Evolutionary conservation across 1,140 invertebrate genomes (phyloP).

Genomic region (Pseudomyrmex gracilis): DNA sequence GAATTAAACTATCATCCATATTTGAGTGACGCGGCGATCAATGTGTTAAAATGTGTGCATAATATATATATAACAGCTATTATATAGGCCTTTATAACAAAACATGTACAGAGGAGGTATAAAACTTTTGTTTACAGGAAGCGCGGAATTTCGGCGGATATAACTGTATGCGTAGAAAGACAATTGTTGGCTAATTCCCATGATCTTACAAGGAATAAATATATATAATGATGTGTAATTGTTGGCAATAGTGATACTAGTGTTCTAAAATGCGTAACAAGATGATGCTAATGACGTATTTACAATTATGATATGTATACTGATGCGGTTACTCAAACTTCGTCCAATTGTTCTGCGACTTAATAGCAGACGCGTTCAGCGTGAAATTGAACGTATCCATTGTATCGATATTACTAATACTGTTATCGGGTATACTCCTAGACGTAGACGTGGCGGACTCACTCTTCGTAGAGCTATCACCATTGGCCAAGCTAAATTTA

Average conservation of each 20-base stretch:
- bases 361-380: constrained; percentile 76
- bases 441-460: constrained; percentile 25
- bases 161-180: constrained; percentile 16
- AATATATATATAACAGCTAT: not conserved
- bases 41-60: not conserved
- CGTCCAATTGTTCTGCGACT: constrained; percentile 84
- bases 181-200: not conserved
- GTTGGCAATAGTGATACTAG: constrained; percentile 4
- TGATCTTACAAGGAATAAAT: not conserved
- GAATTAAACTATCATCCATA: too few species aligned
- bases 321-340: constrained; percentile 82
- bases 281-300: constrained; percentile 61
- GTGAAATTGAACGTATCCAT: constrained; percentile 78
- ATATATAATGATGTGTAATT: constrained; percentile 9
- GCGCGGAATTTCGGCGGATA: not conserved
- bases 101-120: not conserved
- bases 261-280: constrained; percentile 39
- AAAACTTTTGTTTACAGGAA: not conserved
- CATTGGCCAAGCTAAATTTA: constrained; percentile 82
- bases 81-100: not conserved
- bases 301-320: constrained; percentile 70
- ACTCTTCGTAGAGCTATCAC: constrained; percentile 67
- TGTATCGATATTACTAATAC: constrained; percentile 76
- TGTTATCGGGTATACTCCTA: constrained; percentile 71
- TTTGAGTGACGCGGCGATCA: too few species aligned